Conservation (phyloP, 2,888 invertebrate species). For the Chymomyza procnemis region DNA sequence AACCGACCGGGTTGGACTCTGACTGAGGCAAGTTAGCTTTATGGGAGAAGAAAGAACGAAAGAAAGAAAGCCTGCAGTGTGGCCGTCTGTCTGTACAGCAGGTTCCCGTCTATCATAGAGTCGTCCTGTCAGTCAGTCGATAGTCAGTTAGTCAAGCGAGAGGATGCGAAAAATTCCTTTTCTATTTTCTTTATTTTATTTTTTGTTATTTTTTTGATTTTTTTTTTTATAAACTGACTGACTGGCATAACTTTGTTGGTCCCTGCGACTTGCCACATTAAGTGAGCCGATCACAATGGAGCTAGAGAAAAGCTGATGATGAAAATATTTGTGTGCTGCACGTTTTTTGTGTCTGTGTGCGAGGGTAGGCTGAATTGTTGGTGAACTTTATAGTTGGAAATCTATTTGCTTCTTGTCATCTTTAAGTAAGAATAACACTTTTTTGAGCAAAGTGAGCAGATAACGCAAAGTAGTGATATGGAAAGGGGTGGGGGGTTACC, state of each 20-base stretch:
- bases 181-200: not conserved
- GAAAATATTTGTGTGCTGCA: slow-evolving; percentile 8
- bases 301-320: slow-evolving; percentile 8
- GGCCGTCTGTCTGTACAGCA: not conserved
- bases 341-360: not conserved
- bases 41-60: slow-evolving; percentile 11
- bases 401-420: no score
- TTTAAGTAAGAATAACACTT: no score
- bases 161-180: slow-evolving; percentile 2
- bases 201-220: not conserved
- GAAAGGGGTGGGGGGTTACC: no score
- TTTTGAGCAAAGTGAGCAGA: no score
- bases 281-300: not conserved
- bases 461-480: no score
- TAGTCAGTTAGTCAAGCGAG: not conserved
- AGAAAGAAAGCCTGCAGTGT: slow-evolving; percentile 6
- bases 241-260: slow-evolving; percentile 28
- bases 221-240: not conserved
- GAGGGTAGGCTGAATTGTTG: no score
- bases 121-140: not conserved
- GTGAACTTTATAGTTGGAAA: no score
- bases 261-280: not conserved
- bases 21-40: not conserved
- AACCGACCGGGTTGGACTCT: not conserved
- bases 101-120: no score